These are phyloP conservation scores for Venustaconcha ellipsiformis DNA, from an alignment of 1,140 invertebrate genomes.

Conservation along the genomic window DNA sequence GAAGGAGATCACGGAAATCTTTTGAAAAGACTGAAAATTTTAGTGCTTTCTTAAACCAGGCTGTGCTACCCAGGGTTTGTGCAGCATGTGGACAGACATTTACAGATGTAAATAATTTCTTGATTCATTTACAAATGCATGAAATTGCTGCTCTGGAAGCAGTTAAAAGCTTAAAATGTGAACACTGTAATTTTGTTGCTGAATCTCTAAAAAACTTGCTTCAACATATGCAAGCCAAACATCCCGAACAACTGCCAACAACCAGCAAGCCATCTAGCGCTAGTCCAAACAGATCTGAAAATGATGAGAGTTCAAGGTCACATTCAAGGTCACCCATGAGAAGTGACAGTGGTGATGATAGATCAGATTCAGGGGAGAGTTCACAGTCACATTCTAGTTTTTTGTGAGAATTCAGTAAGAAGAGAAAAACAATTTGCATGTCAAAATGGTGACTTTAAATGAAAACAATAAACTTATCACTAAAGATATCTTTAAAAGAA, in stretches of 20 bases:
- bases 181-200: conserved; percentile 48
- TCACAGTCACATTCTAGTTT: conserved; percentile 23
- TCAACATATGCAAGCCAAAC: conserved; percentile 49
- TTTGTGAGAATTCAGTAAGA: background rate
- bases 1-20: conserved; percentile 63
- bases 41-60: conserved; percentile 34
- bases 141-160: conserved; percentile 49
- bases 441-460: too few relatives aligned
- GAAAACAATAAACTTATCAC: too few relatives aligned
- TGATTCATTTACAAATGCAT: conserved; percentile 56
- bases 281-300: background rate
- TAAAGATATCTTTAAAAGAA: too few relatives aligned
- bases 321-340: conserved; percentile 16
- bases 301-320: conserved; percentile 31
- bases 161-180: conserved; percentile 43
- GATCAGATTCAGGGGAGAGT: conserved; percentile 31
- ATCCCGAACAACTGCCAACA: conserved; percentile 35
- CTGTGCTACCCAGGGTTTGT: conserved; percentile 40
- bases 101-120: conserved; percentile 44
- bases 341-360: conserved; percentile 10
- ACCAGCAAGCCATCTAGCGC: conserved; percentile 9
- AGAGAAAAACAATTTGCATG: too few relatives aligned
- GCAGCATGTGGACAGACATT: conserved; percentile 58
- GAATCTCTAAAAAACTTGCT: conserved; percentile 50
- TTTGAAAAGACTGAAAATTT: conserved; percentile 62